Evolutionary conservation across 2,888 invertebrate species (phyloP).

Genomic region (Melinopterus prodromus): DNA sequence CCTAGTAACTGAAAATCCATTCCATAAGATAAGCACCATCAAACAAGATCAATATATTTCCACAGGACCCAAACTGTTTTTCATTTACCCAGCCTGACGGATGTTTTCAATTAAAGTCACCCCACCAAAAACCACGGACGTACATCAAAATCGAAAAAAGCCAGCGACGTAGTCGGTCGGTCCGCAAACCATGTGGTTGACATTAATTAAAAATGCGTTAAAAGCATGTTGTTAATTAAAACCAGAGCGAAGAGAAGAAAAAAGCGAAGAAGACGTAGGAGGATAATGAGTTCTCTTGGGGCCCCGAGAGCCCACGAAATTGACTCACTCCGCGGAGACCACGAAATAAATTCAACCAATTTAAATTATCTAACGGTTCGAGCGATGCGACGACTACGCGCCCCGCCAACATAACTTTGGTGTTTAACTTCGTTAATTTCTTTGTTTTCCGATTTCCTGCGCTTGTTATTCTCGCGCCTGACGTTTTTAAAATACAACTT

Average conservation of each 20-base stretch:
- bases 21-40: too few relatives aligned
- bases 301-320: slow-evolving; percentile 38
- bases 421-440: slow-evolving; percentile 41
- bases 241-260: slow-evolving; percentile 34
- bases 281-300: slow-evolving; percentile 47
- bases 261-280: slow-evolving; percentile 30
- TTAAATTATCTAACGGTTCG: slow-evolving; percentile 42
- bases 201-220: slow-evolving; percentile 50
- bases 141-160: slow-evolving; percentile 12
- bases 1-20: too few relatives aligned
- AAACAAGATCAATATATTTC: too few relatives aligned
- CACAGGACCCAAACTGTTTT: too few relatives aligned
- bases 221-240: slow-evolving; percentile 49
- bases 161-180: background rate
- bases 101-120: background rate
- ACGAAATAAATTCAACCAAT: slow-evolving; percentile 42
- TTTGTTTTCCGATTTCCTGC: slow-evolving; percentile 38
- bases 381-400: slow-evolving; percentile 18
- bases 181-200: slow-evolving; percentile 46
- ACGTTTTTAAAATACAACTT: slow-evolving; percentile 33
- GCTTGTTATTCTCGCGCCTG: slow-evolving; percentile 30
- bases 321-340: slow-evolving; percentile 39
- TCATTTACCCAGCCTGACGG: background rate
- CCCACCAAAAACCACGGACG: background rate
- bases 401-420: slow-evolving; percentile 31